Base-by-base conservation (phyloP, 2,888 invertebrate species). In the Hartigia nigra region DNA sequence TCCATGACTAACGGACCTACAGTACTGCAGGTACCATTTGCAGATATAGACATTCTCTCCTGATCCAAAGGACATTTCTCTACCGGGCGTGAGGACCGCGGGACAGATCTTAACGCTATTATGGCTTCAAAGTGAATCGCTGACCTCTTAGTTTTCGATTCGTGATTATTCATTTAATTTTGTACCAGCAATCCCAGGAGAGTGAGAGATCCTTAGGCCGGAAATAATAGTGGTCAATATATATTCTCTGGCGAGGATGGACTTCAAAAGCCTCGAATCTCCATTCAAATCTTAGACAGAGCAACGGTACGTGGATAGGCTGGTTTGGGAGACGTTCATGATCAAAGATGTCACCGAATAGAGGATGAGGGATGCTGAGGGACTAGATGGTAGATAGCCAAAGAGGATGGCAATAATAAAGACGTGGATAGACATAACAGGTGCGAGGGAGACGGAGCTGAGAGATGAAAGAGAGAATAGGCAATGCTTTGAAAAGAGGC, bases 201-300 rank as follows among this genome's bases (percentile, higher is more conserved):
- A 55, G 14, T 2, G 2, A 23, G 9, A 55, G 39, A 55, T 55
- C 23, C 23, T 23, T 23, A 9, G 39, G 23, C 39, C 14, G 39
- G 23, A 55, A 55, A 55, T 55, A 55, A 55, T 55, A 75, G 74
- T 55, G 78, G 74, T 72, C 70, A 70, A 72, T 74, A 80, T 55
- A 55, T 72, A 76, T 74, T 70, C 69, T 80, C 70, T 77, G 81
- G 39, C 23, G 81, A 80, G 80, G 84, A 82, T 83, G 80, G 83
- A 89, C 89, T 88, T 91, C 91, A 91, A 90, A 91, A 90, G 89
- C 86, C 83, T 83, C 81, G 86, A 83, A 82, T 83, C 84, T 83
- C 87, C 85, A 90, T 90, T 90, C 86, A 89, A 86, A 90, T 90
- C 87, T 87, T 87, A 87, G 87, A 87, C 81, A 87, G 81, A 78